A percentile compares a stretch with the other conserved stretches of the same genome.
Evolutionary conservation across 1,140 invertebrate genomes (phyloP).

Genomic region (Drosophila sp.): DNA sequence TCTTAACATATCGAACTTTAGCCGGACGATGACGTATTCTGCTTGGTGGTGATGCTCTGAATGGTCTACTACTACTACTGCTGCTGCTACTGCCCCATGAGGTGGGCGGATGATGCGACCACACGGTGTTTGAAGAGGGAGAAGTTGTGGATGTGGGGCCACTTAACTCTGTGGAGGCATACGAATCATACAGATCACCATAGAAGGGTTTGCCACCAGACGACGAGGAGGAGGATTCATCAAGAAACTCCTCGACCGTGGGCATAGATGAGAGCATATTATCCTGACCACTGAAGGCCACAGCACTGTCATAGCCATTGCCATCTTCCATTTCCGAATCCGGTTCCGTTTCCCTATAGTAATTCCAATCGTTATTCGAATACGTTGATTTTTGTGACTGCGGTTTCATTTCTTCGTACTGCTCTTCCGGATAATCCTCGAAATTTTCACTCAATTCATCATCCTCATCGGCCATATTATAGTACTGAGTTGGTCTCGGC

Average conservation of each 20-base stretch:
- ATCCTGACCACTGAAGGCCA: conserved; percentile 57
- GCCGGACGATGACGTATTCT: conserved; percentile 25
- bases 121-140: neutral
- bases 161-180: conserved; percentile 18
- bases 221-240: conserved; percentile 1
- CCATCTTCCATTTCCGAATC: conserved; percentile 30
- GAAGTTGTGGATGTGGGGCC: neutral
- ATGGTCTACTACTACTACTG: neutral
- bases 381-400: conserved; percentile 6
- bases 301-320: conserved; percentile 47
- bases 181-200: conserved; percentile 42
- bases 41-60: neutral
- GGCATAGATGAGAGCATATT: conserved; percentile 48
- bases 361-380: conserved; percentile 21
- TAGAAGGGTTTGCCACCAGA: conserved; percentile 26
- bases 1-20: conserved; percentile 52
- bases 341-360: conserved; percentile 29
- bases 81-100: conserved; percentile 4
- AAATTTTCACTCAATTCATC: conserved; percentile 35
- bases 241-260: conserved; percentile 58
- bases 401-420: conserved; percentile 29
- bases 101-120: conserved; percentile 22
- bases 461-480: conserved; percentile 24
- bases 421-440: conserved; percentile 50
- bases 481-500: conserved; percentile 16